Base-by-base conservation (phyloP, 2,113 vertebrate species). In the Phylloscopus trochiloides region DNA sequence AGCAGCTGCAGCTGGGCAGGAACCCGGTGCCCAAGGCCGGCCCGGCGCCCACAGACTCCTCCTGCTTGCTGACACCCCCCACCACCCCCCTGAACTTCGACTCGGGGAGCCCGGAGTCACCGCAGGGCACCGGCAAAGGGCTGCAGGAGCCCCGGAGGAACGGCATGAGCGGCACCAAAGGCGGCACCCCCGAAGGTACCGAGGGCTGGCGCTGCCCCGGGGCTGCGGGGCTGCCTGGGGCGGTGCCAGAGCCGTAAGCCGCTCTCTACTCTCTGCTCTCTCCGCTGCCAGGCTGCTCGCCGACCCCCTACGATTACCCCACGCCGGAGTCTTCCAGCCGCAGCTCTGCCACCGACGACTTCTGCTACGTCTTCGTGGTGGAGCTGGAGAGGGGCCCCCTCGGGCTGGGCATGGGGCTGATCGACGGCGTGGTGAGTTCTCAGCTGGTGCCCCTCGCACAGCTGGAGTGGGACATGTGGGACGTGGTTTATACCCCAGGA, bases 341-440 rank as follows among this genome's bases (percentile, higher is more conserved):
- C 92, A 98, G 98, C 97, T 98, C 98, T 82, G 97, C 98, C 92
- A 97, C 98, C 1, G 99, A 99, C 10, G 98, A 99, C 94, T 98
- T 99, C 96, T 99, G 98, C 98, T 98, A 98, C 38, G 98, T 99
- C 94, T 99, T 99, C 72, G 97, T 98, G 98, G 99, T 99, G 98
- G 99, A 99, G 96, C 98, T 99, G 97, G 98, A 99, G 96, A 98
- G 99, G 50, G 99, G 99, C 89, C 99, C 99, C 42, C 98, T 98
- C 0, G 99, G 99, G 93, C 98, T 99, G 86, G 99, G 99, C 17
- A 99, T 99, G 99, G 99, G 99, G 96, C 98, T 99, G 86, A 99
- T 99, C 0, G 99, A 99, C 0, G 99, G 99, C 34, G 96, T 99
- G 98, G 99, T 99, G 96, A 99, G 99, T 98, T 24, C 29, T 9